Base-by-base conservation (phyloP, 1,140 invertebrate species). In the Harpegnathos saltator region DNA sequence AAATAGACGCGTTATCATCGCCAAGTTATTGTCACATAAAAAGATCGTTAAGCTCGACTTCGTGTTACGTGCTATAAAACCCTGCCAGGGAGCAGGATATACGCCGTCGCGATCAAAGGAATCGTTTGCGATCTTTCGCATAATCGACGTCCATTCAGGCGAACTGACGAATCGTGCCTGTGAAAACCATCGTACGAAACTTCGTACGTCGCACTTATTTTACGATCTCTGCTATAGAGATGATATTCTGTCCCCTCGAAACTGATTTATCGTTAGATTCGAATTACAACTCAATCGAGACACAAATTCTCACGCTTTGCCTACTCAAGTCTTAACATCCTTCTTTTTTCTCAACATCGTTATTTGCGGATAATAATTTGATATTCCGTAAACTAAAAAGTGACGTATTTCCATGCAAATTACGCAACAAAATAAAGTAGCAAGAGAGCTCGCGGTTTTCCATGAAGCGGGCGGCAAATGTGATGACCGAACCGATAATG, bases 271-370 rank as follows among this genome's bases (percentile, higher is more conserved):
- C 26, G 29, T 2, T 12, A 38, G 19, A 22, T 48, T 58, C 59
- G 63, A 68, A 69, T 62, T 82, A 82, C 61, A n/a, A n/a, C 50
- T 14, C 69, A 38, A 74, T 82, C 2, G 14, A 62, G 54, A 61
- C 14, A 7, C 7, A 29, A n/a, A n/a, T 81, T 44, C 44, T 80
- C 17, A 38, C 12, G 50, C 0, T 68, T 78, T 44, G 68, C 0
- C 29, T 17, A 9, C 52, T 44, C 38, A 9, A 11, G 11, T 44
- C 3, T 44, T 9, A 44, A 44, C 9, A 44, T 44, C 7, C 7
- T 44, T 9, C 9, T 9, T 11, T 11, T 44, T 44, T 0, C 11
- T 44, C 3, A 44, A 44, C 24, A 19, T 48, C 29, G 59, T 22
- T 33, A 48, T 61, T 19, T 38, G 26, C 12, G 5, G 29, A 17